Conservation (phyloP, 1,140 invertebrate species). For the Hylyphantes graminicola region DNA sequence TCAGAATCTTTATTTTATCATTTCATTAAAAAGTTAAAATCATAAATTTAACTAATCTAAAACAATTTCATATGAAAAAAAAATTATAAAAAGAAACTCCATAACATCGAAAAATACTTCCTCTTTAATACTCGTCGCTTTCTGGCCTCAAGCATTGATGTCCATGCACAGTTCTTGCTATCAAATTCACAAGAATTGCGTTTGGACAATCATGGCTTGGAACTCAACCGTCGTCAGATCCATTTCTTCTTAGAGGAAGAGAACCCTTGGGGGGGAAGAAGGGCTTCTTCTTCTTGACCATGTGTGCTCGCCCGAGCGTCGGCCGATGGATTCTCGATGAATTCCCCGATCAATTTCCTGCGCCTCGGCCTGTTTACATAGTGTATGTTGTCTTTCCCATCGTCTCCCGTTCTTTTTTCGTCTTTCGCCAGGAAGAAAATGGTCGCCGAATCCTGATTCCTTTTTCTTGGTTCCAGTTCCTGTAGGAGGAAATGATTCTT, state of each 20-base stretch:
- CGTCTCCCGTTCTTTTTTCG: not conserved
- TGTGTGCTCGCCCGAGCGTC: not conserved
- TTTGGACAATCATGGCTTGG: conserved; percentile 68
- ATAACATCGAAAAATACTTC: not conserved
- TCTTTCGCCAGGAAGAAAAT: too few relatives aligned
- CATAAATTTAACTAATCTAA: too few relatives aligned
- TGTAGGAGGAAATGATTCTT: conserved; percentile 35
- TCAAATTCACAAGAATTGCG: conserved; percentile 66
- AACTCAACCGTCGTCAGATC: conserved; percentile 43
- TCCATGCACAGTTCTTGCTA: conserved; percentile 67
- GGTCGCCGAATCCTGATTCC: not conserved
- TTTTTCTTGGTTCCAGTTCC: conserved; percentile 8
- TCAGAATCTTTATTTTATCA: too few relatives aligned
- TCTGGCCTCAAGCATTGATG: conserved; percentile 64
- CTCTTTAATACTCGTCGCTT: not conserved
- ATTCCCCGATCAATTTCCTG: conserved; percentile 23
- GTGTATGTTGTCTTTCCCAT: conserved; percentile 22
- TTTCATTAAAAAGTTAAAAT: too few relatives aligned
- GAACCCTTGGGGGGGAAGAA: not conserved
- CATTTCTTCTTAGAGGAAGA: not conserved
- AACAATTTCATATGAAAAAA: too few relatives aligned
- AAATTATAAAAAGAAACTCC: too few relatives aligned
- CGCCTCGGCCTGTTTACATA: conserved; percentile 19
- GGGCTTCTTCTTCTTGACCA: not conserved
- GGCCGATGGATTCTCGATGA: not conserved